phyloP scores from a whole-genome alignment of 2,888 invertebrate species.

The Pegoplata infirma region DNA sequence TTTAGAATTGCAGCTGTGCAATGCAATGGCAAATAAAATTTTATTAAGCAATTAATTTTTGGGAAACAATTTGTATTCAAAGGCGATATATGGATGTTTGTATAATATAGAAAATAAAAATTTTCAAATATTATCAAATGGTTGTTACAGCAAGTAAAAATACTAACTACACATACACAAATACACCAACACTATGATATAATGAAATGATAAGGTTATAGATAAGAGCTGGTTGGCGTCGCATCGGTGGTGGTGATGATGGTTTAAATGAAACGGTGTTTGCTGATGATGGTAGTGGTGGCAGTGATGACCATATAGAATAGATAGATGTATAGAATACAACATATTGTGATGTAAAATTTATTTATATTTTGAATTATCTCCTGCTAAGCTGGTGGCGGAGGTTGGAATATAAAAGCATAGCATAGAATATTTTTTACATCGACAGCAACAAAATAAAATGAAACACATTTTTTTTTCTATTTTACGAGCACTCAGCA shows the following conservation, averaged over 20 bases:
- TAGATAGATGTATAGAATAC: neutral
- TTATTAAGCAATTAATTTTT: constrained; percentile 49
- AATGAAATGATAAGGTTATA: too few relatives aligned
- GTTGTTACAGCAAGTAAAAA: neutral
- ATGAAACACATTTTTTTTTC: constrained; percentile 40
- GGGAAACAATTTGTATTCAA: constrained; percentile 41
- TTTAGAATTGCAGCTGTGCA: constrained; percentile 46
- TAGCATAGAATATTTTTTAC: neutral
- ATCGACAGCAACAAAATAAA: constrained; percentile 30
- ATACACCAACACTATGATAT: neutral
- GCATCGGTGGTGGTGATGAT: neutral
- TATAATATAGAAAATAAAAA: too few relatives aligned
- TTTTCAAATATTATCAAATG: constrained; percentile 17
- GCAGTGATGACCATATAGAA: neutral
- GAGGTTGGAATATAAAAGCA: neutral
- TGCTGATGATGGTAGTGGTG: neutral
- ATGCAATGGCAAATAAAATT: constrained; percentile 47
- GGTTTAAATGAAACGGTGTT: constrained; percentile 2
- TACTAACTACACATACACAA: too few relatives aligned
- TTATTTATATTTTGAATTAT: constrained; percentile 29
- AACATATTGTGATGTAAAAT: constrained; percentile 14
- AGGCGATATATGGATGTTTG: constrained; percentile 7
- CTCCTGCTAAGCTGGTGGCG: constrained; percentile 9
- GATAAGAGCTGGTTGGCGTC: neutral
- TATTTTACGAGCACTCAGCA: constrained; percentile 35